Evolutionary conservation across 1,140 invertebrate species (phyloP), one percentile per base, ranked within the genome.

Genomic region (Dendroctonus valens): DNA sequence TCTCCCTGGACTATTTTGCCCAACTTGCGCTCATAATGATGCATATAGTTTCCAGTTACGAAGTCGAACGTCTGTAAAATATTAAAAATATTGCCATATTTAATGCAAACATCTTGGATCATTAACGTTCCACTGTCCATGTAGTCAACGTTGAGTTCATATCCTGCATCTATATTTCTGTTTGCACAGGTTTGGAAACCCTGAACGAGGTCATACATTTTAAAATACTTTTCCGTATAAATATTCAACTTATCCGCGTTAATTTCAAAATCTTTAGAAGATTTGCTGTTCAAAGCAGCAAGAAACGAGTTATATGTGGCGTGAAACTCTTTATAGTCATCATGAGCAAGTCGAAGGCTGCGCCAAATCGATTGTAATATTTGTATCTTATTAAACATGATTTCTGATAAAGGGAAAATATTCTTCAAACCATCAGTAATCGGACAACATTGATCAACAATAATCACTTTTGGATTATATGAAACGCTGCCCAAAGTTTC

Each of bases 311-410:
- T 48, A 55, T 63, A 63, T 11, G 54, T 15, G 38, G 60, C 40
- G 12, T 63, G 60, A 42, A 54, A 63, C 15, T 63, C 60, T 46
- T 63, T 41, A 38, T 54, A 7, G 40, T 63, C 60, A 7, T 44
- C 8, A 48, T 52, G 54, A 11, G 54, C 60, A 5, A 63, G 38
- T 40, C 60, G 14, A 46, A 63, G 44, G 12, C 44, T 42, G 14
- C 60, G 39, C 60, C 60, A 63, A 44, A 63, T 63, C 3, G 60
- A 63, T 41, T 63, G 60, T 41, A 63, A 53, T 52, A 63, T 54
- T 42, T 63, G 60, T 46, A 63, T 54, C 15, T 63, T 52, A 44
- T 63, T 54, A 46, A 63, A 63, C n/a, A 63, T 40, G 3, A 63
- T 39, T 39, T 53, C 41, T 7, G 51, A 9, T 44, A 9, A 7